phyloP scores from a whole-genome alignment of 2,797 vertebrate species.

The Hozukius guyotensis region DNA sequence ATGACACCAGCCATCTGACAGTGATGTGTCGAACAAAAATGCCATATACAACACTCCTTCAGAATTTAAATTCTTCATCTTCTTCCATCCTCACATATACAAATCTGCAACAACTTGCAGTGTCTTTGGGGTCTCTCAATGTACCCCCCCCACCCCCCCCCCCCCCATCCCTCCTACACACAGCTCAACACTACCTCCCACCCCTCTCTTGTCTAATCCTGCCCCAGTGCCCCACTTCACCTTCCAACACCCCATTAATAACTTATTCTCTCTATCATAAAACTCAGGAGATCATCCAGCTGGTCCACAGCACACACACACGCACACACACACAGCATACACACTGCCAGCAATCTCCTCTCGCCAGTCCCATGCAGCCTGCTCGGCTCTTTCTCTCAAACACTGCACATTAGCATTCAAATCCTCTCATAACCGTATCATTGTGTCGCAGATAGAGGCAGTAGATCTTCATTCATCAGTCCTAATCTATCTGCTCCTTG shows the following conservation, averaged over 20 bases:
- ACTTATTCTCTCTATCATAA: slow-evolving; percentile 62
- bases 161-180: slow-evolving; percentile 1
- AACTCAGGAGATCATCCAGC: slow-evolving; percentile 63
- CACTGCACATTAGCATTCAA: slow-evolving; percentile 75
- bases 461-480: slow-evolving; percentile 76
- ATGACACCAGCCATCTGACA: slow-evolving; percentile 10
- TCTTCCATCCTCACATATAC: not conserved
- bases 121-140: not conserved
- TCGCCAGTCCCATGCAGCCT: slow-evolving; percentile 34
- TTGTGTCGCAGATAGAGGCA: slow-evolving; percentile 73
- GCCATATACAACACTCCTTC: not conserved
- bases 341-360: slow-evolving; percentile 34
- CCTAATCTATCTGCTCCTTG: slow-evolving; percentile 79
- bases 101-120: slow-evolving; percentile 22
- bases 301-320: slow-evolving; percentile 36
- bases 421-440: slow-evolving; percentile 71
- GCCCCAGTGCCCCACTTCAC: slow-evolving; percentile 75
- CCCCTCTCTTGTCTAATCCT: slow-evolving; percentile 59
- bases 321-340: not conserved
- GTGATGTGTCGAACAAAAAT: not conserved
- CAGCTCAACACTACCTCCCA: slow-evolving; percentile 3
- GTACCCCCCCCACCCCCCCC: not conserved
- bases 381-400: slow-evolving; percentile 57
- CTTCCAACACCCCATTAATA: slow-evolving; percentile 70
- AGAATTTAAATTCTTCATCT: not conserved